Percentiles rank a stretch among this genome's conserved stretches.
phyloP scores from a whole-genome alignment of 2,113 vertebrate genomes.

The Piprites chloris region DNA sequence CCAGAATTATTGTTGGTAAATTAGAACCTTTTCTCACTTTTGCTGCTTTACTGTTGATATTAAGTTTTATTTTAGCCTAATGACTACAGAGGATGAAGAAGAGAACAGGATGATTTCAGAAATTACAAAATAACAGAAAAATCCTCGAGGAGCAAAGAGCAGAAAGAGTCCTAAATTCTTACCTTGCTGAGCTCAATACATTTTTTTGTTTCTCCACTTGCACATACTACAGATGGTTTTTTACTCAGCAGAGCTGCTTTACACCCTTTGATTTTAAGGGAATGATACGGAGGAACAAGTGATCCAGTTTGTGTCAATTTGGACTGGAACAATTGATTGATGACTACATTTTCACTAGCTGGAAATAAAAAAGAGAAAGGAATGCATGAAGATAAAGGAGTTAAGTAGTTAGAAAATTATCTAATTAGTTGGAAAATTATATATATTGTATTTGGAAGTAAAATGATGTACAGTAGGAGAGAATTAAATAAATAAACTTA shows the following conservation, averaged over 20 bases:
- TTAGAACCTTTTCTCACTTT: neutral
- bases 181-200: slow-evolving; percentile 88
- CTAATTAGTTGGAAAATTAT: neutral
- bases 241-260: slow-evolving; percentile 82
- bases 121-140: neutral
- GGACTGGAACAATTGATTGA: slow-evolving; percentile 91
- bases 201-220: slow-evolving; percentile 76
- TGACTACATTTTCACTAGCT: slow-evolving; percentile 92
- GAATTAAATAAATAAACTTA: neutral
- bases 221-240: slow-evolving; percentile 56
- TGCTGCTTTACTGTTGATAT: neutral
- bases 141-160: neutral
- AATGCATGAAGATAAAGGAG: neutral
- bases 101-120: neutral
- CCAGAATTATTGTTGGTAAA: neutral
- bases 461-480: neutral
- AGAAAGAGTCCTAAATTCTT: neutral
- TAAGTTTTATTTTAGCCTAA: neutral
- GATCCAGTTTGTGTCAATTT: slow-evolving; percentile 92
- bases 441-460: neutral
- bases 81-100: neutral
- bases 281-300: slow-evolving; percentile 80
- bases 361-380: slow-evolving; percentile 32
- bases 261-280: slow-evolving; percentile 78
- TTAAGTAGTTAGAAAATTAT: neutral